Base-by-base conservation (phyloP, 2,888 invertebrate species). In the Psococerastis gibbosa region DNA sequence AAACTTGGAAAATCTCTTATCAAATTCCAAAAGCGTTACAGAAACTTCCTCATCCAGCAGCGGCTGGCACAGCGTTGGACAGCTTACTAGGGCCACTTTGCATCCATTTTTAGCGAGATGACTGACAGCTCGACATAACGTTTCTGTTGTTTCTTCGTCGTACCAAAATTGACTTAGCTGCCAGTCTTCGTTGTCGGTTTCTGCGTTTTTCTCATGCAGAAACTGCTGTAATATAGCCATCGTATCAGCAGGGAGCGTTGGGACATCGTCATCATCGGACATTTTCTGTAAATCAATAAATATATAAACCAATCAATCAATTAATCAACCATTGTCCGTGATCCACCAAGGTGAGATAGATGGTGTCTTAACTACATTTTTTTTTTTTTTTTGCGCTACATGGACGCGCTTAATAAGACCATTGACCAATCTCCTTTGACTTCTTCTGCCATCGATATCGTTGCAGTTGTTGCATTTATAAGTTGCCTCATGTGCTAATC, bases 81-180 rank as follows among this genome's bases (percentile, higher is more conserved):
- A 87, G 2, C 89, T 89, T 22, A 94, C 65, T 43, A 92, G 70
- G 1, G 84, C 91, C 44, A 91, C 76, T 51, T 68, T 73, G 11
- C 38, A 17, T 1, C 73, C 75, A 32, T 65, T 61, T 6, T 61
- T 53, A 6, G 65, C 65, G 13, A 75, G 62, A 3, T 64, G 58
- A 48, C 66, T 61, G 35, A 76, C 56, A 5, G 76, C 74, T 46
- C 81, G 77, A 1, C 78, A 76, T n/a, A 95, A 61, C 1, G 60
- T 60, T 22, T 70, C 64, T 33, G 84, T 77, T 0, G 95, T 95
- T 2, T 67, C 60, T 32, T 83, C 77, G 55, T 82, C 77, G 56
- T 97, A 97, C 95, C 95, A 97, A 66, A 97, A 95, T 63, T 95
- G 95, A 57, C 92, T 92, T 32, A 95, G 64, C 85, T 95, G 89